Evolutionary conservation across 2,797 vertebrate genomes (phyloP).

Genomic region (Sebastes elongatus): DNA sequence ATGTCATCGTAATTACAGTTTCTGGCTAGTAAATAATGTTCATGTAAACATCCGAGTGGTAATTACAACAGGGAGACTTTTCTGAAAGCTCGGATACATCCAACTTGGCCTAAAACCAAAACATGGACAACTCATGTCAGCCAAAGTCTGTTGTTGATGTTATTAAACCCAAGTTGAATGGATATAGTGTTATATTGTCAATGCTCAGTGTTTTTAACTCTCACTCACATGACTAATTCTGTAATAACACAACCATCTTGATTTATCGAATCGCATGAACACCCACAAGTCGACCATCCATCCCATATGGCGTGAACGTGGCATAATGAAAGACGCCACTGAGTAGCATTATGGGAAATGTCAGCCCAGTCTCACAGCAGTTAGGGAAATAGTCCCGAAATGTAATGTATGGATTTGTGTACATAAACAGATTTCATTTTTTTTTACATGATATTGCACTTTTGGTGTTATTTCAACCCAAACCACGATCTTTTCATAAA

Average conservation of each 20-base stretch:
- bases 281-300: not conserved
- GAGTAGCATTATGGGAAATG: not conserved
- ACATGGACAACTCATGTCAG: not conserved
- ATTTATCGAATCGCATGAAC: not conserved
- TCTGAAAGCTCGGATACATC: not conserved
- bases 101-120: not conserved
- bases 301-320: not conserved
- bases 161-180: not conserved
- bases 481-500: no score
- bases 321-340: no score
- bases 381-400: no score
- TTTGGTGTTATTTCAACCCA: no score
- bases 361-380: no score
- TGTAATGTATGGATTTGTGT: no score
- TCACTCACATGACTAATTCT: not conserved
- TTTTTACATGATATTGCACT: no score
- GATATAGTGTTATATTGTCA: not conserved
- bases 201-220: not conserved
- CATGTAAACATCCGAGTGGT: not conserved
- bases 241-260: not conserved
- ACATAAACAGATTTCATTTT: no score
- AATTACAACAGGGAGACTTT: not conserved
- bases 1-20: not conserved
- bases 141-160: not conserved
- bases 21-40: not conserved